These are phyloP conservation scores for Syngnathus rostellatus DNA, from an alignment of 2,797 vertebrate species.

Conservation along the genomic window DNA sequence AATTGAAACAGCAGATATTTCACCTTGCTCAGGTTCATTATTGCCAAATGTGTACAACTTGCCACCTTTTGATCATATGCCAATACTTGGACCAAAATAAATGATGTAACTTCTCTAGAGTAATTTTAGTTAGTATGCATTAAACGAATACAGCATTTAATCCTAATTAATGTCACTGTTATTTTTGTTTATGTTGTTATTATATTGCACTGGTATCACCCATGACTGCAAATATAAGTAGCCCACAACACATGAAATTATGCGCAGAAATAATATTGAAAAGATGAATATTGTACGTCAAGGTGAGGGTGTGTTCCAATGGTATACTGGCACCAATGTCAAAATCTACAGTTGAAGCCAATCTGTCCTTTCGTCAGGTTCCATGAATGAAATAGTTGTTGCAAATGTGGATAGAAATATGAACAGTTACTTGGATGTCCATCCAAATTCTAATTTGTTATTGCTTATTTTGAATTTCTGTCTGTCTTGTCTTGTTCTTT, in stretches of 20 bases:
- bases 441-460: background rate
- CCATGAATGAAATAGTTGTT: background rate
- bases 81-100: background rate
- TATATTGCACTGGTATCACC: background rate
- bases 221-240: background rate
- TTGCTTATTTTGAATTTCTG: background rate
- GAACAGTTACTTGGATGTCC: background rate
- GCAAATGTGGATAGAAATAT: background rate
- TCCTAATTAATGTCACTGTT: background rate
- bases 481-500: slow-evolving; percentile 13
- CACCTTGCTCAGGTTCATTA: background rate
- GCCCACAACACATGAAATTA: background rate
- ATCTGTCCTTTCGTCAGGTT: background rate
- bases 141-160: background rate
- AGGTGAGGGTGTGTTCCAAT: background rate
- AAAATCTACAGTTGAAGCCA: background rate
- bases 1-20: background rate
- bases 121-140: background rate
- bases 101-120: background rate
- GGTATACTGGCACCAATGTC: background rate
- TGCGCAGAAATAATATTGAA: background rate
- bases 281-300: background rate
- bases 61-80: background rate
- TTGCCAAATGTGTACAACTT: background rate
- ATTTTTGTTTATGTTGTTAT: background rate